These are phyloP conservation scores for Stenichneumon culpator DNA, from an alignment of 2,888 invertebrate genomes.

Conservation along the genomic window DNA sequence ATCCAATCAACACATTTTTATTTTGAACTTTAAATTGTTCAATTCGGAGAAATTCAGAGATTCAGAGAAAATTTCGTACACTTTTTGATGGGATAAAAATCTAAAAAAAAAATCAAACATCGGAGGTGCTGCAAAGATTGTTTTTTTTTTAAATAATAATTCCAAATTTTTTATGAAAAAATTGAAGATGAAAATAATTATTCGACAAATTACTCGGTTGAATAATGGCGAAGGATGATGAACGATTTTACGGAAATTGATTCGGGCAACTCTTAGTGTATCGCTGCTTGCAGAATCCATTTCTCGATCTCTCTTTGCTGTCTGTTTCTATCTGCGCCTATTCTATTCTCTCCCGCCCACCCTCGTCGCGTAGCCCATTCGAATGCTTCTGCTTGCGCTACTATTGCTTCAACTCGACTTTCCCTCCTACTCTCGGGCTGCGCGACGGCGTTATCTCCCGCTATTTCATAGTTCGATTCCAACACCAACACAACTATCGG, in stretches of 20 bases:
- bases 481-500: conserved; percentile 27
- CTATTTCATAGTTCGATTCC: conserved; percentile 39
- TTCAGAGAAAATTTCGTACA: no score
- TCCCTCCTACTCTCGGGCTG: not conserved
- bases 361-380: not conserved
- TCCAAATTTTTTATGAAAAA: no score
- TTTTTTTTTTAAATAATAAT: no score
- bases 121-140: no score
- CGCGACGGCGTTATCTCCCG: conserved; percentile 15
- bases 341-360: not conserved
- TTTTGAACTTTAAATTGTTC: no score
- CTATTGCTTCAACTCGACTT: conserved; percentile 20
- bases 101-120: no score
- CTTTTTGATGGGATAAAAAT: no score
- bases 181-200: no score
- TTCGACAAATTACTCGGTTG: no score
- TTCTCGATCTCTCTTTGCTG: conserved; percentile 1
- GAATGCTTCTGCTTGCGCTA: conserved; percentile 4
- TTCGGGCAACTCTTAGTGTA: conserved; percentile 19
- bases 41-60: no score
- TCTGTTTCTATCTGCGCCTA: not conserved
- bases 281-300: conserved; percentile 2
- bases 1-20: no score
- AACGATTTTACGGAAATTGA: conserved; percentile 42
- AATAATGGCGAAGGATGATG: conserved; percentile 27